Conservation (phyloP, 2,113 vertebrate genomes). For the Lepus timidus region DNA sequence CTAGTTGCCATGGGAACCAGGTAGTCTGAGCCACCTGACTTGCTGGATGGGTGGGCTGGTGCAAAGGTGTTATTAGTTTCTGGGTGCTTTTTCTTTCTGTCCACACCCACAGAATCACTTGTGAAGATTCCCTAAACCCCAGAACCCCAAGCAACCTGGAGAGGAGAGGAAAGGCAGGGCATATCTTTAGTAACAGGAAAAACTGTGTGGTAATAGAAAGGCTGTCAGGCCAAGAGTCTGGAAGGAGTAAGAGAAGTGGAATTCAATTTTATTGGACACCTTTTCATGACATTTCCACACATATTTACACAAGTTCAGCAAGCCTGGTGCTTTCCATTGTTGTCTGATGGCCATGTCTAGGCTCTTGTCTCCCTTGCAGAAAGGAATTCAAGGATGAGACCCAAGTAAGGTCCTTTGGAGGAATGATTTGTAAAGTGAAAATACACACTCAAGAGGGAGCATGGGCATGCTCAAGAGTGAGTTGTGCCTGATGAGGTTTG, state of each 20-base stretch:
- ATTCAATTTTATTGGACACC: neutral
- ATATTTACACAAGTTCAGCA: conserved; percentile 49
- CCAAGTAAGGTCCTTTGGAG: too few species aligned
- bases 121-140: conserved; percentile 24
- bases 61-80: conserved; percentile 32
- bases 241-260: conserved; percentile 9
- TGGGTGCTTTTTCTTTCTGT: conserved; percentile 31
- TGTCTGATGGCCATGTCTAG: too few species aligned
- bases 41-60: neutral
- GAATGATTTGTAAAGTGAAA: too few species aligned
- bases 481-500: too few species aligned
- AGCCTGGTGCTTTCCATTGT: neutral
- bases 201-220: conserved; percentile 15
- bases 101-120: neutral
- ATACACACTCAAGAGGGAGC: too few species aligned
- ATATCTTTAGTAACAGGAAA: neutral
- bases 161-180: neutral
- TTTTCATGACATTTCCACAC: neutral
- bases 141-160: conserved; percentile 20
- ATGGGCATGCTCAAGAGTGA: too few species aligned
- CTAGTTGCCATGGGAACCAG: conserved; percentile 57
- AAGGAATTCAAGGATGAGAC: too few species aligned
- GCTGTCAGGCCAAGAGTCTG: neutral
- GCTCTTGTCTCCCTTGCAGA: too few species aligned
- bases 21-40: conserved; percentile 9